These are phyloP conservation scores for Pelosia muscerda DNA, from an alignment of 2,888 invertebrate genomes.

Conservation along the genomic window DNA sequence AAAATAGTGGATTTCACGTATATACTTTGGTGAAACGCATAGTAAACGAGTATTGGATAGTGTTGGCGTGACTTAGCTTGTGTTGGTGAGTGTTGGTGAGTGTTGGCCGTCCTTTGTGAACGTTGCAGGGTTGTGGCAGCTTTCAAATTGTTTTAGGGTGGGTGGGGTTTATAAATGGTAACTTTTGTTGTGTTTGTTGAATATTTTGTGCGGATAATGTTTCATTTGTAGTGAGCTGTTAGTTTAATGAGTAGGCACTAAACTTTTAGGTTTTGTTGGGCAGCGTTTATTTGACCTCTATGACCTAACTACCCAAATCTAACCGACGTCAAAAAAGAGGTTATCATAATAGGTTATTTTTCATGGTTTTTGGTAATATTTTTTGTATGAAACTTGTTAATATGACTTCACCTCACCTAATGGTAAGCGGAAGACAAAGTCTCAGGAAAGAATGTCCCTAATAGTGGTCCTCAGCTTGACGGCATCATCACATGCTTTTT, in stretches of 20 bases:
- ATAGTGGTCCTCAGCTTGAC: no score
- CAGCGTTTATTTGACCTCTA: no score
- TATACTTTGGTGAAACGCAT: background rate
- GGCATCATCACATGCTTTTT: no score
- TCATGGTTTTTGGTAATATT: no score
- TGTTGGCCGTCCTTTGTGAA: background rate
- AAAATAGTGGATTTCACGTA: background rate
- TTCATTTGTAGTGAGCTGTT: background rate
- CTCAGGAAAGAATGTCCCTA: no score
- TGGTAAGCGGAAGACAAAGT: no score
- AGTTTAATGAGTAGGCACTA: conserved; percentile 2
- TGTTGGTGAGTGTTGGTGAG: background rate
- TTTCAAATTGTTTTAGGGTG: conserved; percentile 11
- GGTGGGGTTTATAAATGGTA: background rate
- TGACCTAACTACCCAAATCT: no score
- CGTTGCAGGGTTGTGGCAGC: conserved; percentile 1
- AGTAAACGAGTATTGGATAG: background rate
- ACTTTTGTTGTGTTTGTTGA: background rate
- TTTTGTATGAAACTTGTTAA: no score
- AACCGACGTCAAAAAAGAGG: no score
- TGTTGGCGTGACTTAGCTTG: background rate
- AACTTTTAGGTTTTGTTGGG: background rate
- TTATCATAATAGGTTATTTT: no score
- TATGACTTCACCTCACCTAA: no score
- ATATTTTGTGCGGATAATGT: conserved; percentile 2